Evolutionary conservation across 2,797 vertebrate species (phyloP), one percentile per base, ranked within the genome.

Genomic region (Coracias cyanogaster): DNA sequence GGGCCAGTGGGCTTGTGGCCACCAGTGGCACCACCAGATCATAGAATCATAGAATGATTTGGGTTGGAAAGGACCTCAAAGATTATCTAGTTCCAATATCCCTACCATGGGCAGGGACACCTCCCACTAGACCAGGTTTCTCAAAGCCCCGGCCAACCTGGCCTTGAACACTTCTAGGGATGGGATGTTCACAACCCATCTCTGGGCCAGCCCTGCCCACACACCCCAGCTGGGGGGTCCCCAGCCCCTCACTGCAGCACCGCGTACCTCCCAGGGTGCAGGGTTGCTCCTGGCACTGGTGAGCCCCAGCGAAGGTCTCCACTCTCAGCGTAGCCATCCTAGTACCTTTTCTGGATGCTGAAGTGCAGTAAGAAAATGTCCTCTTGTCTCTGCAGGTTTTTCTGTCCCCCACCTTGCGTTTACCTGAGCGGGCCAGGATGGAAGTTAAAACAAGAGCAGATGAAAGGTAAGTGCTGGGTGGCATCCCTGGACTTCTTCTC

Each of bases 321-420:
- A 3, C 45, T 60, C 67, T 45, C 78, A 77, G 67, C 3, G 0
- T 48, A 60, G 49, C 46, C 15, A 1, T 12, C 45, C 0, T 0
- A 65, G 57, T 15, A 41, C 19, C 21, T 67, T 61, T 74, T 8
- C 26, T 26, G 58, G 48, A 24, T 33, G 39, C 46, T 60, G 49
- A n/a, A 65, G 45, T 26, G 26, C 31, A n/a, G 19, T 66, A 51
- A 90, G n/a, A 46, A 65, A 25, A 39, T 3, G 13, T 14, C 29
- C 6, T 61, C 60, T 86, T 58, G 21, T 73, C 83, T 83, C 91
- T 39, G 21, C 97, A 99, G 99, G 96, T 99, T 99, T 97, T 99
- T 99, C 98, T 99, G 99, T 12, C 99, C 99, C 25, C 99, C 99
- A 25, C 99, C 99, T 21, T 99, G 99, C 62, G 99, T 99, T 89